phyloP scores from a whole-genome alignment of 2,113 vertebrate genomes.

The Trematomus loennbergii region DNA sequence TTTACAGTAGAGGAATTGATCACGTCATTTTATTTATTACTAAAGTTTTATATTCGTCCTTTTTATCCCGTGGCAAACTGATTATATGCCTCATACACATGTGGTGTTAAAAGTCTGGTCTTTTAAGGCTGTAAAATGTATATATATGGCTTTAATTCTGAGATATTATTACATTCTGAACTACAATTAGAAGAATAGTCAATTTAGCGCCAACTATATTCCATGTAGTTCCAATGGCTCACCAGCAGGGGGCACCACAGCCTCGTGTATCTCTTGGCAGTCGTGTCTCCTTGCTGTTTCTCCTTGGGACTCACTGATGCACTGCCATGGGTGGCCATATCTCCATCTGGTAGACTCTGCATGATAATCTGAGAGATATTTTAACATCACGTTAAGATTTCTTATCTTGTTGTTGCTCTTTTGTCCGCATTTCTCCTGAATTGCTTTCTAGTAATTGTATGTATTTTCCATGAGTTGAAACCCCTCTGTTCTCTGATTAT shows the following conservation, averaged over 20 bases:
- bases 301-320: slow-evolving; percentile 57
- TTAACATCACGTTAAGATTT: slow-evolving; percentile 42
- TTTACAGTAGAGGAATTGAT: no score
- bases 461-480: slow-evolving; percentile 16
- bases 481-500: slow-evolving; percentile 6
- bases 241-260: slow-evolving; percentile 77
- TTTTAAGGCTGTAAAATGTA: not conserved
- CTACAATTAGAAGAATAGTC: not conserved
- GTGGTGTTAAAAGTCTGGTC: not conserved
- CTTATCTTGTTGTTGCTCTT: not conserved
- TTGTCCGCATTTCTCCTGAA: not conserved
- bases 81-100: not conserved
- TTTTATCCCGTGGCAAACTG: not conserved
- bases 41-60: not conserved
- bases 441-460: slow-evolving; percentile 6
- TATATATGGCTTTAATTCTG: no score
- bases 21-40: no score
- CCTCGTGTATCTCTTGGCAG: not conserved
- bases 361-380: slow-evolving; percentile 60
- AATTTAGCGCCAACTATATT: not conserved
- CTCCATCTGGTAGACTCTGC: slow-evolving; percentile 72
- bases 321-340: slow-evolving; percentile 63
- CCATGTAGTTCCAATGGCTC: not conserved
- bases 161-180: not conserved
- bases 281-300: slow-evolving; percentile 47